Evolutionary conservation across 2,113 vertebrate genomes (phyloP), one percentile per base, ranked within the genome.

Genomic region (Spermophilus dauricus): DNA sequence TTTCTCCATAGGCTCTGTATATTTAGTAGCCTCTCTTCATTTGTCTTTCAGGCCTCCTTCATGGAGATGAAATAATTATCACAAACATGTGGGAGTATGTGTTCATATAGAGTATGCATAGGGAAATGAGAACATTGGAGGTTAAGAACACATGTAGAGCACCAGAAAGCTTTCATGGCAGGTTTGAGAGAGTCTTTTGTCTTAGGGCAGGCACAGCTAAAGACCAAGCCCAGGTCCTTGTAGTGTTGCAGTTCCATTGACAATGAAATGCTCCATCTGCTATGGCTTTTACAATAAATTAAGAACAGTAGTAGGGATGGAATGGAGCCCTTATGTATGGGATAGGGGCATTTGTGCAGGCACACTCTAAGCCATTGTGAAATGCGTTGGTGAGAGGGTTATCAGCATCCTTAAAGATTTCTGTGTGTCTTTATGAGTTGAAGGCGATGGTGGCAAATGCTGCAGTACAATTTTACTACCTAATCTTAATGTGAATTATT

Each of bases 401-500:
- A 45, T 1, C 53, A 65, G n/a, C 30, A 86, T 73, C 30, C 17
- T 65, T 87, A n/a, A 73, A 65, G n/a, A 87, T 81, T 65, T 95
- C 83, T 86, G 75, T 65, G 83, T 56, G n/a, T 11, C n/a, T 45
- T 17, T 87, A 56, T 73, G 78, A 45, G 67, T 22, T 86, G 42
- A 42, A 65, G 42, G 53, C 18, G 3, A 75, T 81, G 75, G 73
- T 86, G 26, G 2, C 86, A 14, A 91, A 42, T 42, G 16, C 20
- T 82, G 7, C 30, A 45, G 22, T 75, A 45, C 42, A 91, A 91
- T 65, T 53, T 17, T 28, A 39, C 13, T 86, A 63, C 16, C 30
- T 86, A 45, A 86, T 95, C 65, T 81, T 81, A 91, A n/a, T n/a
- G 10, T 91, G n/a, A 92, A 87, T 58, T 48, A 63, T 70, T 51